Percentiles rank a stretch among this genome's conserved stretches.
Evolutionary conservation across 1,140 invertebrate genomes (phyloP).

Genomic region (silkworm (Bombyx mori)): ASM3026992v2 NC_085113.1:414501-415000

Average conservation of each 20-base stretch:
- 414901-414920: neutral
- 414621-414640: neutral
- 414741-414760: neutral
- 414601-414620: neutral
- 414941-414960: neutral
- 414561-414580: slow-evolving; percentile 1
- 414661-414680: neutral
- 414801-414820: neutral
- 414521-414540: neutral
- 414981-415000: neutral
- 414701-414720: neutral
- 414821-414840: slow-evolving; percentile 1
- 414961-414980: neutral
- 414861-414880: neutral
- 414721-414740: neutral
- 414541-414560: neutral
- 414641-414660: neutral
- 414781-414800: slow-evolving; percentile 1
- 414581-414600: neutral
- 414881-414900: slow-evolving; percentile 1
- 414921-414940: neutral
- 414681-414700: neutral
- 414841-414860: neutral
- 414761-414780: slow-evolving; percentile 1
- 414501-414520: slow-evolving; percentile 1